Percentiles rank a stretch among this genome's conserved stretches.
phyloP scores from a whole-genome alignment of 2,888 invertebrate species.

The Yponomeuta cagnagella region DNA sequence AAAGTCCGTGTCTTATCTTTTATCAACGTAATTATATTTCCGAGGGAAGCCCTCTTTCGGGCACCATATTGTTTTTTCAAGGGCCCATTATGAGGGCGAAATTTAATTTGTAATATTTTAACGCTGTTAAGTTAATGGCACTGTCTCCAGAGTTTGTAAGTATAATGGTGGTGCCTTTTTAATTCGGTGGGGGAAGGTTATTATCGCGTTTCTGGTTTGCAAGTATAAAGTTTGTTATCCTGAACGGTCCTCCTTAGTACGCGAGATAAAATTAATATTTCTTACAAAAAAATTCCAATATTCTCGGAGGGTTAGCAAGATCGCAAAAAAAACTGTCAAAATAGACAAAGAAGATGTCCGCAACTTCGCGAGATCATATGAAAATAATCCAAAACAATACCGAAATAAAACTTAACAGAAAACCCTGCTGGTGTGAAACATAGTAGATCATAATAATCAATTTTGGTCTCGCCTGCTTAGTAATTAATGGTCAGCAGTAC shows the following conservation, averaged over 20 bases:
- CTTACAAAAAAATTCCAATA: background rate
- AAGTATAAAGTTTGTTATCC: background rate
- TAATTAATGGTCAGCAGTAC: no score
- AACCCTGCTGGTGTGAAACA: no score
- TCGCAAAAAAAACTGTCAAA: background rate
- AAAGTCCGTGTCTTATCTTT: constrained; percentile 45
- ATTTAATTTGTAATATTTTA: constrained; percentile 23
- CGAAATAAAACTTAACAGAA: no score
- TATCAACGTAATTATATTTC: constrained; percentile 46
- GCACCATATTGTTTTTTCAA: constrained; percentile 28
- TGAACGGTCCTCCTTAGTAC: background rate
- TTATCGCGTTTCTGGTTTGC: background rate
- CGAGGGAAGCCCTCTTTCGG: constrained; percentile 17
- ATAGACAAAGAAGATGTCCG: background rate
- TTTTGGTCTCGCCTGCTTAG: no score
- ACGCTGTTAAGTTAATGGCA: constrained; percentile 4
- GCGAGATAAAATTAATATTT: background rate
- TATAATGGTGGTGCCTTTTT: background rate
- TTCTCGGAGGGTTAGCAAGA: background rate
- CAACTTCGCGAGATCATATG: background rate
- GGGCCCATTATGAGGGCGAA: constrained; percentile 20
- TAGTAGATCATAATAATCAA: no score
- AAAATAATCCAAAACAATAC: background rate
- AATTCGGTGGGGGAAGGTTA: background rate
- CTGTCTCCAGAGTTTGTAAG: background rate